Percentiles rank a stretch among this genome's conserved stretches.
Conservation (phyloP, 2,888 invertebrate species). For the Apotomis betuletana region DNA sequence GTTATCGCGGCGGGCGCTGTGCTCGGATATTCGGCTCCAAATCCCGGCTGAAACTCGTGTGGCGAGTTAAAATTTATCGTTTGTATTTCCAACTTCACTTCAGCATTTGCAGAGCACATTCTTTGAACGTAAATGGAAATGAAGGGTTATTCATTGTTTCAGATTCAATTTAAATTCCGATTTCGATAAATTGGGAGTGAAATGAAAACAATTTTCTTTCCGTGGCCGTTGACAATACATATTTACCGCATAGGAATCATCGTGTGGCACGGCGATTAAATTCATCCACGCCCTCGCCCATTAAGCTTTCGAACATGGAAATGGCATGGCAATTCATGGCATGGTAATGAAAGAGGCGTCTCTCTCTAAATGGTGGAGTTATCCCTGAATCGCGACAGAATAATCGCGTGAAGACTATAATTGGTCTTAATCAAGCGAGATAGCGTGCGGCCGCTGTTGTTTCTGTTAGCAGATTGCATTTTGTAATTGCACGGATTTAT, state of each 20-base stretch:
- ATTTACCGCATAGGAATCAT: constrained; percentile 55
- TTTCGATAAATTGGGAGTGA: constrained; percentile 40
- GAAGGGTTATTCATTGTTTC: constrained; percentile 38
- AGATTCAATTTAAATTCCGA: constrained; percentile 37
- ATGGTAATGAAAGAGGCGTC: constrained; percentile 69
- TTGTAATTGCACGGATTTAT: constrained; percentile 58
- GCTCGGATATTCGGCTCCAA: constrained; percentile 47
- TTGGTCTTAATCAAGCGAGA: constrained; percentile 76
- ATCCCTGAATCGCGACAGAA: constrained; percentile 71
- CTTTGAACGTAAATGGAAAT: constrained; percentile 40
- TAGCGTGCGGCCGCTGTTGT: constrained; percentile 63
- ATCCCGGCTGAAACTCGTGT: constrained; percentile 41
- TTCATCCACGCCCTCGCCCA: constrained; percentile 57
- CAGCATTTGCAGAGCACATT: constrained; percentile 34
- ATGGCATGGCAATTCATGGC: constrained; percentile 66
- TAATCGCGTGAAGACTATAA: constrained; percentile 75
- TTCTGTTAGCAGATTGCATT: constrained; percentile 56
- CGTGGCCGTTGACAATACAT: constrained; percentile 57
- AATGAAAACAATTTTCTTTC: constrained; percentile 49
- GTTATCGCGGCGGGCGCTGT: constrained; percentile 60
- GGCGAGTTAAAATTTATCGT: constrained; percentile 41
- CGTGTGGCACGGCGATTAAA: constrained; percentile 57
- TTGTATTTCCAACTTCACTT: constrained; percentile 40
- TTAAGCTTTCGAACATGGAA: constrained; percentile 67
- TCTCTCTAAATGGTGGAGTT: constrained; percentile 69